Percentiles rank a stretch among this genome's conserved stretches.
Evolutionary conservation across 2,113 vertebrate genomes (phyloP).

Genomic region (Laterallus jamaicensis): DNA sequence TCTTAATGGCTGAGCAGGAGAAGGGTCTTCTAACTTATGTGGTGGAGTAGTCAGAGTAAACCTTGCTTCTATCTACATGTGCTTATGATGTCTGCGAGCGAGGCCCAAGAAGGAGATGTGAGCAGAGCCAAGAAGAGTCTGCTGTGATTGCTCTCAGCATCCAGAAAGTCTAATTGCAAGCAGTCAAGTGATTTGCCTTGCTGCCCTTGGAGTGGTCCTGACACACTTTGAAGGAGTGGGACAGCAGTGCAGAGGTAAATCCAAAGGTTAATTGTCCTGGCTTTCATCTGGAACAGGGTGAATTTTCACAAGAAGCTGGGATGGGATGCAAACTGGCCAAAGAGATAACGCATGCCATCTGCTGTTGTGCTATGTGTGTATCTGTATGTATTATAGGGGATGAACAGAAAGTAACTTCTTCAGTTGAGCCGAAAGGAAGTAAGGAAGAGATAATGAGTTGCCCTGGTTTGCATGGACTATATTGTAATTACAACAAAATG

Average conservation of each 20-base stretch:
- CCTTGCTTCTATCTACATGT: fast-evolving
- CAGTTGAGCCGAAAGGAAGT: not conserved
- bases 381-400: no score
- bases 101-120: fast-evolving
- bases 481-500: not conserved
- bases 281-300: no score
- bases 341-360: no score
- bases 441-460: not conserved
- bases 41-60: not conserved
- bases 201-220: fast-evolving
- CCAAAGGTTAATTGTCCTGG: no score
- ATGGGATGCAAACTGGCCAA: no score
- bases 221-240: not conserved
- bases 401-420: not conserved
- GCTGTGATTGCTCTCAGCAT: fast-evolving
- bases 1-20: not conserved
- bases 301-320: no score
- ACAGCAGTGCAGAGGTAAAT: not conserved
- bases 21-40: fast-evolving
- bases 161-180: not conserved
- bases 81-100: fast-evolving
- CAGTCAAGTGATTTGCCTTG: fast-evolving
- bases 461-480: not conserved
- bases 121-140: fast-evolving
- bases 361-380: no score